phyloP scores from a whole-genome alignment of 64 coral and sea anemone species.

The Stichodactyla mertensii region DNA sequence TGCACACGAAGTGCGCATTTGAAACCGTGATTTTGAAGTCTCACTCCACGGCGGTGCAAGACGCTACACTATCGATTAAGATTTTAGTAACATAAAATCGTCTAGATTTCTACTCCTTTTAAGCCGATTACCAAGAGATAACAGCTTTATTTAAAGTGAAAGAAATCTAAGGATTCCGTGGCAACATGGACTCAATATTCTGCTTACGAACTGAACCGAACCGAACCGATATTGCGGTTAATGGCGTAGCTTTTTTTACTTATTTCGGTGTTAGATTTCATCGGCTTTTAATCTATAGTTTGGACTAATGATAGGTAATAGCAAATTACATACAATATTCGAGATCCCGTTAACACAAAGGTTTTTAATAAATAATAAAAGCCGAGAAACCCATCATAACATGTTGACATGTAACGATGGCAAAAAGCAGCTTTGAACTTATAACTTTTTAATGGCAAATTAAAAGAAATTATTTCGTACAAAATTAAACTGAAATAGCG shows the following conservation, averaged over 20 bases:
- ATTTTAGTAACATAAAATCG: background rate
- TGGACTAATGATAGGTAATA: slow-evolving; percentile 1
- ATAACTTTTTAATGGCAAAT: slow-evolving; percentile 2
- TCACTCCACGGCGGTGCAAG: background rate
- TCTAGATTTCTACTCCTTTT: slow-evolving; percentile 9
- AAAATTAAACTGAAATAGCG: background rate
- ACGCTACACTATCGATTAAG: background rate
- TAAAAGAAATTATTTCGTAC: background rate
- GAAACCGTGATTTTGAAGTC: background rate
- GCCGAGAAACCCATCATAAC: background rate
- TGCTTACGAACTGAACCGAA: background rate
- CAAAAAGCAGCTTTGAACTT: background rate
- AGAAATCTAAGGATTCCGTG: slow-evolving; percentile 10
- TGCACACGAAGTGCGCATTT: background rate
- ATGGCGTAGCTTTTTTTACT: background rate
- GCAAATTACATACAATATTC: background rate
- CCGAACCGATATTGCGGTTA: background rate
- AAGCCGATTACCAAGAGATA: slow-evolving; percentile 7
- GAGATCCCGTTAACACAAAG: background rate
- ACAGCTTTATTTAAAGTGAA: background rate
- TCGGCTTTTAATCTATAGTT: background rate
- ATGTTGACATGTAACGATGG: background rate
- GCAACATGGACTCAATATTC: background rate
- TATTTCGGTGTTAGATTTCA: background rate
- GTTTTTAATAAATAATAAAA: background rate